These are phyloP conservation scores for Magallana angulata DNA, from an alignment of 1,140 invertebrate species.

Conservation along the genomic window DNA sequence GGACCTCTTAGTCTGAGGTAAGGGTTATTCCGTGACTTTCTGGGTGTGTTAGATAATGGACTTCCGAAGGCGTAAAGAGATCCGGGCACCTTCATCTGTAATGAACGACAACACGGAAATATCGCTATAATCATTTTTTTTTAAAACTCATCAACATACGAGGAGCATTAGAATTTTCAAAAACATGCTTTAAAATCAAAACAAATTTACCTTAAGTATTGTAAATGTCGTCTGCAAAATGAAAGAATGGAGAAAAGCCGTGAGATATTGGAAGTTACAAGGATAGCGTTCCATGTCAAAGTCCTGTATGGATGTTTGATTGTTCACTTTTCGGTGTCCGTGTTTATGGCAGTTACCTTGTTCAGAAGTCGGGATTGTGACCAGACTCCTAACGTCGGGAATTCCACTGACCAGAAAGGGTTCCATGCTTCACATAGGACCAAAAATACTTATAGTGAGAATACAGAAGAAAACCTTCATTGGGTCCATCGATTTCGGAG, in stretches of 20 bases:
- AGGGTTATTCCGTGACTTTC: slow-evolving; percentile 8
- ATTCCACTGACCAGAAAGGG: background rate
- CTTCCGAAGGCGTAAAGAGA: background rate
- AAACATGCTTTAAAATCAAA: background rate
- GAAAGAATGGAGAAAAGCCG: background rate
- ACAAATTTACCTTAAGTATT: background rate
- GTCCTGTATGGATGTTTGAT: background rate
- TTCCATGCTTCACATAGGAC: background rate
- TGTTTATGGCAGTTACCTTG: background rate
- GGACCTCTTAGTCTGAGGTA: background rate
- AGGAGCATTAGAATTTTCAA: background rate
- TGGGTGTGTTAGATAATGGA: slow-evolving; percentile 10
- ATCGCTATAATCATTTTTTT: background rate
- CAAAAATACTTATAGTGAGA: background rate
- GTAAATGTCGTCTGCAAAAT: background rate
- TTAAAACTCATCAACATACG: background rate
- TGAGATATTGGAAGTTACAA: background rate
- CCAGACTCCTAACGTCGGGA: background rate
- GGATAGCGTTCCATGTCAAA: slow-evolving; percentile 3
- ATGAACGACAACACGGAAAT: background rate
- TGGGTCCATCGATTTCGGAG: slow-evolving; percentile 2
- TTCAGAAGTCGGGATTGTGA: background rate
- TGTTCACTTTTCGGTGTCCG: background rate
- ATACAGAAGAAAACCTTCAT: background rate
- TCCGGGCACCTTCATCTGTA: background rate